Evolutionary conservation across 1,140 invertebrate genomes (phyloP).

Genomic region (Lasioglossum albipes): DNA sequence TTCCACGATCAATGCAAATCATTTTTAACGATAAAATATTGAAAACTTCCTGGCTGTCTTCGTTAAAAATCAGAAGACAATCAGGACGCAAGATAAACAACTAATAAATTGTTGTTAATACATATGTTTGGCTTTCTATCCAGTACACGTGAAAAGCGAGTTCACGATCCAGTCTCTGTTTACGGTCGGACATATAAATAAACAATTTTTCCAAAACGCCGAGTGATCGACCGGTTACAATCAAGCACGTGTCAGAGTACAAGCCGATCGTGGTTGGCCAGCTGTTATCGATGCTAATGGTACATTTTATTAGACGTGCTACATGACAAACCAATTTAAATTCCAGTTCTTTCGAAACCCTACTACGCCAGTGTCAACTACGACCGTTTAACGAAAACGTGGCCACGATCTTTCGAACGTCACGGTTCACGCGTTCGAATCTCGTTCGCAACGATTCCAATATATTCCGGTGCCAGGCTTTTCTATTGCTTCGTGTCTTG

Average conservation of each 20-base stretch:
- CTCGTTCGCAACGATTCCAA: conserved; percentile 12
- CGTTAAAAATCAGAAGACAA: too few relatives aligned
- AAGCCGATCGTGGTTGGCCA: not conserved
- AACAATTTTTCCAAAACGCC: too few relatives aligned
- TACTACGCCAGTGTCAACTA: not conserved
- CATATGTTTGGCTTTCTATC: too few relatives aligned
- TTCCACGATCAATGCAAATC: too few relatives aligned
- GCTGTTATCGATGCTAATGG: not conserved
- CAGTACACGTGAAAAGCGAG: too few relatives aligned
- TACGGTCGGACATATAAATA: too few relatives aligned
- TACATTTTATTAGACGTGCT: not conserved
- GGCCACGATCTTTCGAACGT: not conserved
- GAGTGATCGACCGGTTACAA: too few relatives aligned
- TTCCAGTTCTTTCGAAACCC: not conserved
- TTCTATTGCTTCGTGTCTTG: not conserved
- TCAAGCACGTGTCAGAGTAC: not conserved
- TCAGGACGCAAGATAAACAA: too few relatives aligned
- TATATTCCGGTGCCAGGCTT: not conserved
- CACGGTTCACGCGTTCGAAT: conserved; percentile 10
- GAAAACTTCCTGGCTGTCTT: too few relatives aligned
- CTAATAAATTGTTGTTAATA: too few relatives aligned
- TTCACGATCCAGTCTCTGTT: too few relatives aligned
- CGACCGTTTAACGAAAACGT: not conserved
- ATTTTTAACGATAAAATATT: too few relatives aligned
- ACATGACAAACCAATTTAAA: conserved; percentile 5